These are phyloP conservation scores for Eristalinus aeneus DNA, from an alignment of 2,888 invertebrate species.

Conservation along the genomic window DNA sequence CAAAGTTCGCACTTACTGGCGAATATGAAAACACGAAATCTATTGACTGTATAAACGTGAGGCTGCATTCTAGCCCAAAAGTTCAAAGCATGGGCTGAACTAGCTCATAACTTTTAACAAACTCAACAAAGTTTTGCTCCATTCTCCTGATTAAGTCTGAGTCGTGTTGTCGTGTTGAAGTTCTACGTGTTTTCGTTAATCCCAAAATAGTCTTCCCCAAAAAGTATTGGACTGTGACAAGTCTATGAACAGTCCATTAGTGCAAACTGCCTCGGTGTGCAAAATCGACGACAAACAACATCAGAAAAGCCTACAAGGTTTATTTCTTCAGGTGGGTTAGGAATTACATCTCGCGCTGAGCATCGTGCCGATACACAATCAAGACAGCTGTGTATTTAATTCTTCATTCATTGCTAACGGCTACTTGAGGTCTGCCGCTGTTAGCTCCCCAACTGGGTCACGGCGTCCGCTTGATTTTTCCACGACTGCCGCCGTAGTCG, in stretches of 20 bases:
- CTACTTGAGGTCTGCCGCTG: neutral
- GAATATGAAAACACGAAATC: too few relatives aligned
- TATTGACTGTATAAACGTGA: too few relatives aligned
- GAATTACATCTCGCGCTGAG: neutral
- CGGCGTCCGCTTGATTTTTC: neutral
- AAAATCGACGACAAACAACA: neutral
- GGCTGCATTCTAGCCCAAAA: too few relatives aligned
- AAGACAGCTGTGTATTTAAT: neutral
- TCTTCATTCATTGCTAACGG: neutral
- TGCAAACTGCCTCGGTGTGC: neutral
- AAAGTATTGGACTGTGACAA: neutral
- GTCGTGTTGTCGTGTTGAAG: too few relatives aligned
- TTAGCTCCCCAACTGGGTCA: neutral
- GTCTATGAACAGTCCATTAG: neutral
- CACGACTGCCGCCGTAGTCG: neutral
- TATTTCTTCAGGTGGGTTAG: neutral
- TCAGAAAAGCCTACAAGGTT: neutral
- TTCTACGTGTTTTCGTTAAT: too few relatives aligned
- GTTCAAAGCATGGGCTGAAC: too few relatives aligned
- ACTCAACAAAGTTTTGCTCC: too few relatives aligned
- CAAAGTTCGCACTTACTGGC: too few relatives aligned
- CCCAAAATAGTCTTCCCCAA: too few relatives aligned
- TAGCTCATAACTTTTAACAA: too few relatives aligned
- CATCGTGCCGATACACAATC: neutral
- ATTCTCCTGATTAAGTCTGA: too few relatives aligned